Conservation (phyloP, 2,113 vertebrate species). For the Pogona vitticeps region DNA sequence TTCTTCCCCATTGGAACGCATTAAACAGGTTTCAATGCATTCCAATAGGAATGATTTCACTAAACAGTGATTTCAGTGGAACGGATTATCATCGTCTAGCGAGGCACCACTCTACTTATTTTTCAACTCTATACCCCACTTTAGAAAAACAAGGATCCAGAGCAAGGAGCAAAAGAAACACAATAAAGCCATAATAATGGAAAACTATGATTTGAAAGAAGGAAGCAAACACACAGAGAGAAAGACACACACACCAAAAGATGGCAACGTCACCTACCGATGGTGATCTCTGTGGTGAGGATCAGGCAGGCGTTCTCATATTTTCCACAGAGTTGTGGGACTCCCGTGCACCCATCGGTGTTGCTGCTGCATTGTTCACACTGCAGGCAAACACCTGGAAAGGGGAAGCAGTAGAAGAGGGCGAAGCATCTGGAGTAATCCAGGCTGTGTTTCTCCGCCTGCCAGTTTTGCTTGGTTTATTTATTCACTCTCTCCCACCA, state of each 20-base stretch:
- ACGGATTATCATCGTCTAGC: too few species aligned
- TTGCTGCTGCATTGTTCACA: conserved; percentile 21
- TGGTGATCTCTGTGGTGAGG: neutral
- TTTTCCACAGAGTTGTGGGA: neutral
- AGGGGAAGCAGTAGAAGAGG: neutral
- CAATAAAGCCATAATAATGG: too few species aligned
- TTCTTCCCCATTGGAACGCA: too few species aligned
- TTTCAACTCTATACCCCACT: neutral
- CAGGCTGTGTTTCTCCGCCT: neutral
- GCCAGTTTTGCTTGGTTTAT: neutral
- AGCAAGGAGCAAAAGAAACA: neutral
- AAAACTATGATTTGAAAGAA: too few species aligned
- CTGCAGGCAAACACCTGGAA: conserved; percentile 13
- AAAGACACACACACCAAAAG: too few species aligned
- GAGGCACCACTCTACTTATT: too few species aligned
- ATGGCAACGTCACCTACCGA: neutral
- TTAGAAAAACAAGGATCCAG: neutral
- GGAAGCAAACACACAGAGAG: too few species aligned
- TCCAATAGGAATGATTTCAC: too few species aligned
- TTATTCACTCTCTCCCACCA: too few species aligned
- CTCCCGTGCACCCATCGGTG: neutral
- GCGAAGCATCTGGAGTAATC: neutral
- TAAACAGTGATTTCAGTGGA: too few species aligned
- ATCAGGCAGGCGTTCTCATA: neutral
- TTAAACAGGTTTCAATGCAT: too few species aligned